Conservation (phyloP, 2,888 invertebrate genomes). For the Meloe dianella region DNA sequence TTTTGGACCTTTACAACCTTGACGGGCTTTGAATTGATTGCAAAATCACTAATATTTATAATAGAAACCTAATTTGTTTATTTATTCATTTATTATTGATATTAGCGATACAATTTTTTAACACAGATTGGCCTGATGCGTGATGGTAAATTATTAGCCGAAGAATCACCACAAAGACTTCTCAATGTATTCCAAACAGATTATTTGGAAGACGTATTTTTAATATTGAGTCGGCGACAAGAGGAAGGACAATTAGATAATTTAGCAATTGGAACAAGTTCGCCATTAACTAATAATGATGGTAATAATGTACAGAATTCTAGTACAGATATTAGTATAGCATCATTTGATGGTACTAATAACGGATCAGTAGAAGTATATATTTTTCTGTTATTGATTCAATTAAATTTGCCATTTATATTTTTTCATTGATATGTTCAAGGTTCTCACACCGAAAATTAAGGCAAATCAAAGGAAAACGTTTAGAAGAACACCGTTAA, state of each 20-base stretch:
- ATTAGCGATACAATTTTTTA: not conserved
- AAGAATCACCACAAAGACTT: constrained; percentile 78
- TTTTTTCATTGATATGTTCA: constrained; percentile 35
- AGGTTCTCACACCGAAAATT: constrained; percentile 61
- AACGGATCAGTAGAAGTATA: constrained; percentile 47
- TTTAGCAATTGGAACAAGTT: constrained; percentile 9
- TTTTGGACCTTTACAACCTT: too few relatives aligned
- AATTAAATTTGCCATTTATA: too few relatives aligned
- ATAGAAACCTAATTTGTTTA: too few relatives aligned
- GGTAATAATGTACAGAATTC: constrained; percentile 18
- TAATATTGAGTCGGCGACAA: constrained; percentile 76
- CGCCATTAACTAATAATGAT: not conserved
- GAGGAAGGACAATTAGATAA: constrained; percentile 53
- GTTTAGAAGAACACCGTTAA: constrained; percentile 17
- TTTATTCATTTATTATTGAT: not conserved
- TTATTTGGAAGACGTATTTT: constrained; percentile 86
- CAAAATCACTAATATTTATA: too few relatives aligned
- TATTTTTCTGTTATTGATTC: too few relatives aligned
- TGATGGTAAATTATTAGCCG: constrained; percentile 83
- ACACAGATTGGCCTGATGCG: constrained; percentile 87
- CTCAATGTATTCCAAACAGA: constrained; percentile 72
- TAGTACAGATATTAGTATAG: constrained; percentile 21
- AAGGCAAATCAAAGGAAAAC: constrained; percentile 33
- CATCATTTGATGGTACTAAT: constrained; percentile 26
- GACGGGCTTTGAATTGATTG: too few relatives aligned